Evolutionary conservation across 2,113 vertebrate genomes (phyloP).

Genomic region (Campylomormyrus numenius): DNA sequence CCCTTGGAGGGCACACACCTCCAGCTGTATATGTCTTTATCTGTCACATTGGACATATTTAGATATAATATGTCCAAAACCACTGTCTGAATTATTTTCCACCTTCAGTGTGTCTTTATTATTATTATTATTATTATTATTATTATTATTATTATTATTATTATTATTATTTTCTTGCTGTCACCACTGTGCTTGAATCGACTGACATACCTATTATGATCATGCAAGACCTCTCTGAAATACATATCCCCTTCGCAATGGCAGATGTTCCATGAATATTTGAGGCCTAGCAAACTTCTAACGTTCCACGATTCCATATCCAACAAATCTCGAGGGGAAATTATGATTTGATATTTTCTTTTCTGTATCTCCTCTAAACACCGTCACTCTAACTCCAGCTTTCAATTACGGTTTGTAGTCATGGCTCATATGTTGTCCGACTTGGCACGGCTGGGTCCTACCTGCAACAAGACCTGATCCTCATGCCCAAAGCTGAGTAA

Average conservation of each 20-base stretch:
- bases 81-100: background rate
- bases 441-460: background rate
- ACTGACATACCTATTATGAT: background rate
- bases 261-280: background rate
- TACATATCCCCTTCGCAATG: background rate
- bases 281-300: background rate
- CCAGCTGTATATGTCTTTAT: background rate
- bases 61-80: background rate
- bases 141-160: background rate
- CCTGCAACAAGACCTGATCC: background rate
- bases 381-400: background rate
- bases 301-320: background rate
- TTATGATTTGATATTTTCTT: background rate
- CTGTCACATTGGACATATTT: background rate
- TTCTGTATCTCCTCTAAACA: background rate
- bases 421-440: background rate
- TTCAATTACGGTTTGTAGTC: background rate
- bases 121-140: background rate
- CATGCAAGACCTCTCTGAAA: background rate
- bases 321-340: background rate
- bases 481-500: background rate
- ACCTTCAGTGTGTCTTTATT: background rate
- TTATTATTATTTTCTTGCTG: background rate
- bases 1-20: background rate
- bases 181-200: background rate